These are phyloP conservation scores for Caenorhabditis wallacei DNA, from an alignment of 2,888 invertebrate genomes.

Conservation along the genomic window DNA sequence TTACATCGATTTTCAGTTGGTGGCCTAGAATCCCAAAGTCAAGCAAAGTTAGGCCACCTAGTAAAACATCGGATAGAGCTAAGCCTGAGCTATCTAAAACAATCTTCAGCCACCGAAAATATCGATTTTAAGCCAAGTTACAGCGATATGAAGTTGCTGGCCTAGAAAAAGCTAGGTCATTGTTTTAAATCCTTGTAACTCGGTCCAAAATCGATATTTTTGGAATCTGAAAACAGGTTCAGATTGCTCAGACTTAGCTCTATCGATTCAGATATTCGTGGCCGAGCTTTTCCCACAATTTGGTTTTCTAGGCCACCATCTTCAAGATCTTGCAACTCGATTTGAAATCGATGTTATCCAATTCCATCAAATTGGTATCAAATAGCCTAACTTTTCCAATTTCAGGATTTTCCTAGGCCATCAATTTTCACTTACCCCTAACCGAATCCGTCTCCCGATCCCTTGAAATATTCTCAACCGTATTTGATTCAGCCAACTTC, in stretches of 20 bases:
- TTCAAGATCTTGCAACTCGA: neutral
- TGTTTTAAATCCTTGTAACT: too few species aligned
- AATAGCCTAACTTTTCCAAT: neutral
- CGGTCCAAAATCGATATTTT: too few species aligned
- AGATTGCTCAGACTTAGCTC: neutral
- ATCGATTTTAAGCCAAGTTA: too few species aligned
- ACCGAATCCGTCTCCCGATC: constrained; percentile 76
- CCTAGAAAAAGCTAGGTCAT: too few species aligned
- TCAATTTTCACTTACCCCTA: constrained; percentile 70
- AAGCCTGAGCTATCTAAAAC: too few species aligned
- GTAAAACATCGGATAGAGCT: neutral
- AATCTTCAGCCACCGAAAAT: too few species aligned
- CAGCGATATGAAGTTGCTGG: too few species aligned
- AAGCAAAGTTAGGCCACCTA: neutral
- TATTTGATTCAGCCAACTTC: constrained; percentile 78
- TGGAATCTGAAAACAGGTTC: too few species aligned
- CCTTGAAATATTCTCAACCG: constrained; percentile 78
- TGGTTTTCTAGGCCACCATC: constrained; percentile 1
- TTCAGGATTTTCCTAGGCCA: constrained; percentile 3
- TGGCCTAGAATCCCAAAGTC: neutral
- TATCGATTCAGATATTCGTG: neutral
- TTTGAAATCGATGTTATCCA: too few species aligned
- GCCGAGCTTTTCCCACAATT: neutral
- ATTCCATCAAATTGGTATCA: too few species aligned
- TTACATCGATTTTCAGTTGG: neutral